A percentile compares a stretch with the other conserved stretches of the same genome.
Evolutionary conservation across 1,140 invertebrate species (phyloP).

Genomic region (Drosophila funebris): DNA sequence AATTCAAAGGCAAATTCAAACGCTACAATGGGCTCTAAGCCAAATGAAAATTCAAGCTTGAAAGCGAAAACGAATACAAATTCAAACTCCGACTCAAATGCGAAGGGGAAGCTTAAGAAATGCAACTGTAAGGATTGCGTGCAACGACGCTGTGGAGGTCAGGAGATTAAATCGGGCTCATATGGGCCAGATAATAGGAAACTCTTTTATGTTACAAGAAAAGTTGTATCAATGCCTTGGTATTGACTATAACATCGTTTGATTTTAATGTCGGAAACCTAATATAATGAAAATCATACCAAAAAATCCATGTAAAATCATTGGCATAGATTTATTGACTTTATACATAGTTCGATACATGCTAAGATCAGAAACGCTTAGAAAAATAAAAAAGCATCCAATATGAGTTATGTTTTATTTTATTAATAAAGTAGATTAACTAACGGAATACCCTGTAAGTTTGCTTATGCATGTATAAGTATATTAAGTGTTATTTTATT

Average conservation of each 20-base stretch:
- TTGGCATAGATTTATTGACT: not conserved
- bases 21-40: no score
- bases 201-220: not conserved
- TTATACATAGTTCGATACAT: not conserved
- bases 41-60: not conserved
- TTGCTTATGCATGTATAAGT: no score
- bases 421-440: no score
- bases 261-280: not conserved
- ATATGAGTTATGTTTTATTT: no score
- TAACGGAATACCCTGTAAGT: no score
- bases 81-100: not conserved
- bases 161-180: not conserved
- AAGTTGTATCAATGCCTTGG: slow-evolving; percentile 10
- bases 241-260: slow-evolving; percentile 5
- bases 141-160: not conserved
- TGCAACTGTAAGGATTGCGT: slow-evolving; percentile 33
- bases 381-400: no score
- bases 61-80: not conserved
- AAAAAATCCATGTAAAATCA: not conserved
- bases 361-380: not conserved
- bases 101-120: not conserved
- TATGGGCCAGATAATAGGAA: slow-evolving; percentile 13
- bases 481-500: no score
- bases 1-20: no score
- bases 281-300: not conserved